Percentiles rank a stretch among this genome's conserved stretches.
These are phyloP conservation scores for Agapostemon virescens DNA, from an alignment of 2,888 invertebrate genomes.

Conservation along the genomic window DNA sequence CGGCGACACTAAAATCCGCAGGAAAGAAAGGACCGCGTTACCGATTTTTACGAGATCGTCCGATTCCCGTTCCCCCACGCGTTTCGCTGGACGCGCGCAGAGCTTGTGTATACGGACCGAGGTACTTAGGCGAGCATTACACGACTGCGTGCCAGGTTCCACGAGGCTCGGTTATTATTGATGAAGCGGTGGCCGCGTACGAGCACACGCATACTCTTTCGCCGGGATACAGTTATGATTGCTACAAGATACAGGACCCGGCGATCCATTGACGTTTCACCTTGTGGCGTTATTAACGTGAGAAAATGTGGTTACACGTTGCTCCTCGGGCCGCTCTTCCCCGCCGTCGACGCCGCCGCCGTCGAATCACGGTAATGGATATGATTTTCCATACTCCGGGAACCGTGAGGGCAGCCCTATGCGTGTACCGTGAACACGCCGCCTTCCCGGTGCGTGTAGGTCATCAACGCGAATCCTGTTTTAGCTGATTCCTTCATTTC, in stretches of 20 bases:
- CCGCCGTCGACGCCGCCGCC: background rate
- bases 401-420: constrained; percentile 8
- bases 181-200: constrained; percentile 55
- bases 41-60: constrained; percentile 51
- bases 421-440: constrained; percentile 26
- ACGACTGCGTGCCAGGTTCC: constrained; percentile 59
- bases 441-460: constrained; percentile 36
- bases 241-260: constrained; percentile 60
- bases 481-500: constrained; percentile 41
- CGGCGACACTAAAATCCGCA: constrained; percentile 1
- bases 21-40: constrained; percentile 45
- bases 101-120: constrained; percentile 35
- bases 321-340: constrained; percentile 16
- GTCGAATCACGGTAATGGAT: constrained; percentile 49
- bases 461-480: constrained; percentile 45
- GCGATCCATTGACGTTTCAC: constrained; percentile 52
- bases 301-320: constrained; percentile 64
- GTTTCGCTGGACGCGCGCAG: constrained; percentile 18
- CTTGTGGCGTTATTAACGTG: constrained; percentile 70
- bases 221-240: constrained; percentile 73
- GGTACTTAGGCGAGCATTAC: constrained; percentile 59
- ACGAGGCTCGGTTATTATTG: constrained; percentile 67
- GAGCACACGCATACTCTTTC: constrained; percentile 58
- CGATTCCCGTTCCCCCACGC: constrained; percentile 21
- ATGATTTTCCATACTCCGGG: constrained; percentile 48